Percentiles rank a stretch among this genome's conserved stretches.
These are phyloP conservation scores for Emydocephalus ijimae DNA, from an alignment of 2,113 vertebrate species.

Conservation along the genomic window DNA sequence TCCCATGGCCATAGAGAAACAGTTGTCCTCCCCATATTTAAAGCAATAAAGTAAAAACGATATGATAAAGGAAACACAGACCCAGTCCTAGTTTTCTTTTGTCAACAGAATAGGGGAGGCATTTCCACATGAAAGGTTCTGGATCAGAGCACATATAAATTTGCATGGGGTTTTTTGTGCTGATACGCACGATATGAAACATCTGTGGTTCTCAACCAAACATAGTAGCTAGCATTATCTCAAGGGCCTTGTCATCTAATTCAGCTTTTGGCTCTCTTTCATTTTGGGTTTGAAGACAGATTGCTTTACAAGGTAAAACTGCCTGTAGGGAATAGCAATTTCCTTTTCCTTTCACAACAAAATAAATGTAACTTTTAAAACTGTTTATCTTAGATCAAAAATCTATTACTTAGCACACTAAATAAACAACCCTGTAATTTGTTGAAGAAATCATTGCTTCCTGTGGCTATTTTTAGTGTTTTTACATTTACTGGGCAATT, in stretches of 20 bases:
- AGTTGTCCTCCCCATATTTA: background rate
- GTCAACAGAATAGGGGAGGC: background rate
- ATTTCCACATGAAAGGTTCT: constrained; percentile 2
- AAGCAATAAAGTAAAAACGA: background rate
- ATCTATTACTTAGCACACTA: constrained; percentile 75
- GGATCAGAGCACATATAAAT: background rate
- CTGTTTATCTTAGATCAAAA: constrained; percentile 85
- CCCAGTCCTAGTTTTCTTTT: background rate
- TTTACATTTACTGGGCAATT: constrained; percentile 67
- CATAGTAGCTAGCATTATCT: constrained; percentile 63
- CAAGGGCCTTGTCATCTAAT: constrained; percentile 68
- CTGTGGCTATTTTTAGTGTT: constrained; percentile 77
- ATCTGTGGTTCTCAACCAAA: constrained; percentile 61
- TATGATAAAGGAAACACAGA: background rate
- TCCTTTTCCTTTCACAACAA: constrained; percentile 76
- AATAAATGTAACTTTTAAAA: constrained; percentile 76
- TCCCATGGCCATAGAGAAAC: background rate
- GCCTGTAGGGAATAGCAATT: constrained; percentile 80
- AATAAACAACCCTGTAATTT: constrained; percentile 81
- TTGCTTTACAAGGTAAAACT: constrained; percentile 81
- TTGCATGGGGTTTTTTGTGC: background rate
- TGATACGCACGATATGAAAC: constrained; percentile 50
- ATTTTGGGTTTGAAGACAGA: constrained; percentile 68
- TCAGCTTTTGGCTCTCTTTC: constrained; percentile 71
- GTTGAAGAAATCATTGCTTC: constrained; percentile 79